These are phyloP conservation scores for Pungitius pungitius DNA, from an alignment of 2,113 vertebrate genomes.

Conservation along the genomic window DNA sequence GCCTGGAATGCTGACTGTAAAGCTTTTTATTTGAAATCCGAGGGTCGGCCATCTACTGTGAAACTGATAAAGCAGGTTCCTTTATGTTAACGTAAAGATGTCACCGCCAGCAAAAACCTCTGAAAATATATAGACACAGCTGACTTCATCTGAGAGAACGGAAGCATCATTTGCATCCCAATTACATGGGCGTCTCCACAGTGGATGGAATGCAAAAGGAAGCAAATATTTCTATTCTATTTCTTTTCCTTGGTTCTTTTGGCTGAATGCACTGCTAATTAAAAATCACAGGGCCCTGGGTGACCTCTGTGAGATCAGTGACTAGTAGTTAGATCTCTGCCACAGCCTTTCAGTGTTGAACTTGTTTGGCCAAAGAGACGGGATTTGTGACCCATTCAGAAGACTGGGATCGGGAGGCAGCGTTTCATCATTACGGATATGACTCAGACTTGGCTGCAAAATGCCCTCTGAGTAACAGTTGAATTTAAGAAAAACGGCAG, in stretches of 20 bases:
- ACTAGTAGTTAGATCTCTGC: slow-evolving; percentile 28
- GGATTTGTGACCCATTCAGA: slow-evolving; percentile 56
- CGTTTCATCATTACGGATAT: slow-evolving; percentile 44
- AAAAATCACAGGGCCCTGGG: slow-evolving; percentile 10
- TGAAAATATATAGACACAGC: slow-evolving; percentile 30
- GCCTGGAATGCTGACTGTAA: neutral
- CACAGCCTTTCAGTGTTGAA: slow-evolving; percentile 25
- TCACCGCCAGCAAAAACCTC: slow-evolving; percentile 40
- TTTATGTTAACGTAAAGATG: slow-evolving; percentile 31
- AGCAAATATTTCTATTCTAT: slow-evolving; percentile 22
- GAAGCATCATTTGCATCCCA: slow-evolving; percentile 51
- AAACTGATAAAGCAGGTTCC: slow-evolving; percentile 13
- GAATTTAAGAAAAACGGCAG: slow-evolving; percentile 40
- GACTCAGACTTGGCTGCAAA: slow-evolving; percentile 56
- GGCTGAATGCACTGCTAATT: slow-evolving; percentile 28
- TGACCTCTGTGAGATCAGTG: slow-evolving; percentile 10
- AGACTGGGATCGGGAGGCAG: slow-evolving; percentile 21
- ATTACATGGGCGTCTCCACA: slow-evolving; percentile 33
- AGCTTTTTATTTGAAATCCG: slow-evolving; percentile 14
- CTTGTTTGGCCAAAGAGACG: slow-evolving; percentile 15
- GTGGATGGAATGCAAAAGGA: neutral
- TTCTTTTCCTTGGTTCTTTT: slow-evolving; percentile 10
- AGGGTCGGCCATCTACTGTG: neutral
- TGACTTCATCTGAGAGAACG: slow-evolving; percentile 35
- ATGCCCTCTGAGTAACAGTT: slow-evolving; percentile 54